These are phyloP conservation scores for Eucera pruinosa DNA, from an alignment of 2,888 invertebrate genomes.

Conservation along the genomic window DNA sequence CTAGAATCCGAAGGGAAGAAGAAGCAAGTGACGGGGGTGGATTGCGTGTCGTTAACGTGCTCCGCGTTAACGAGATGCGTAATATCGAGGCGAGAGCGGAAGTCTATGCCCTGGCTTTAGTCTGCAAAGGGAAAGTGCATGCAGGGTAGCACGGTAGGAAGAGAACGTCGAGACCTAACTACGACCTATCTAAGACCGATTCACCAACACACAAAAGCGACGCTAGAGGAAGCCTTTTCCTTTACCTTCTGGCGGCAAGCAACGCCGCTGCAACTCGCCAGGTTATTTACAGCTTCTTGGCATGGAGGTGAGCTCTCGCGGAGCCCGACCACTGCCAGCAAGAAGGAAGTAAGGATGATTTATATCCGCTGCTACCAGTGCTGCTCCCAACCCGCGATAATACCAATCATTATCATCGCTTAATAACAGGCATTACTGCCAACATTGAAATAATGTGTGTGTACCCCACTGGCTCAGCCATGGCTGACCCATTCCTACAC, in stretches of 20 bases:
- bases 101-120: not conserved
- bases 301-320: constrained; percentile 77
- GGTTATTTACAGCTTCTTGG: constrained; percentile 83
- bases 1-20: not conserved
- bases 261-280: constrained; percentile 73
- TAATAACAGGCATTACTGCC: constrained; percentile 85
- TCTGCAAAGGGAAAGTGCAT: constrained; percentile 33
- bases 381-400: constrained; percentile 84
- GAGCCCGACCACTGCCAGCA: constrained; percentile 78
- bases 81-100: constrained; percentile 43
- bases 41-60: constrained; percentile 55
- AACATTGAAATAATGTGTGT: constrained; percentile 84
- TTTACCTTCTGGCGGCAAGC: constrained; percentile 62
- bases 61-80: constrained; percentile 67
- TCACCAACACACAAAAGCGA: constrained; percentile 39
- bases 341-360: constrained; percentile 84
- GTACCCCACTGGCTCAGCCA: constrained; percentile 72
- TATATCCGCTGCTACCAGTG: constrained; percentile 84
- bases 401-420: constrained; percentile 85
- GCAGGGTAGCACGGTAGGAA: constrained; percentile 58
- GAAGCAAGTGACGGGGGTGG: not conserved
- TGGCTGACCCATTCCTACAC: constrained; percentile 77
- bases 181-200: constrained; percentile 59
- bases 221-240: constrained; percentile 55
- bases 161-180: constrained; percentile 45